Evolutionary conservation across 2,113 vertebrate species (phyloP).

Genomic region (Chrysochloris asiatica): DNA sequence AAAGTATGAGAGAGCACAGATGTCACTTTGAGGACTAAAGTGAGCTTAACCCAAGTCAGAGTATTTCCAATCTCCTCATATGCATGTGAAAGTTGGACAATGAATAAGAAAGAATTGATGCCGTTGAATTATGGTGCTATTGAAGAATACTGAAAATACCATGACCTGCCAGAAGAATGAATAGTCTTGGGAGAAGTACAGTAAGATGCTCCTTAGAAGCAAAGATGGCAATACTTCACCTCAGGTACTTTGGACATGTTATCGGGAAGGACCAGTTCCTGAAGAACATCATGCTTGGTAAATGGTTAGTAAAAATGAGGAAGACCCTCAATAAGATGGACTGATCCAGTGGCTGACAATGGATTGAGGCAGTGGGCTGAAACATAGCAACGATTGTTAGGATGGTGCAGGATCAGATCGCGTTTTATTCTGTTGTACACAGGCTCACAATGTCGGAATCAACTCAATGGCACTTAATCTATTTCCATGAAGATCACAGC

Average conservation of each 20-base stretch:
- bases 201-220: not conserved
- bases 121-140: not conserved
- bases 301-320: not conserved
- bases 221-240: not conserved
- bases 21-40: not conserved
- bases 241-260: not conserved
- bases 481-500: not conserved
- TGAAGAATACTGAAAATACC: not conserved
- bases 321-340: not conserved
- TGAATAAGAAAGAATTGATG: not conserved
- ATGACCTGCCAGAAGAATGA: not conserved
- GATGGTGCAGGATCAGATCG: not conserved
- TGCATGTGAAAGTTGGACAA: not conserved
- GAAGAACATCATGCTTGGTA: not conserved
- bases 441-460: not conserved
- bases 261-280: not conserved
- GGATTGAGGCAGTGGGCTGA: not conserved
- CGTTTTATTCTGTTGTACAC: not conserved
- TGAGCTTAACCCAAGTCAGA: not conserved
- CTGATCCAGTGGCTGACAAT: not conserved
- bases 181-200: not conserved
- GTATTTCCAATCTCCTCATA: not conserved
- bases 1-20: not conserved
- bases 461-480: not conserved
- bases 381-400: not conserved